Percentiles rank a stretch among this genome's conserved stretches.
phyloP scores from a whole-genome alignment of 2,113 vertebrate species.

The Pungitius pungitius region DNA sequence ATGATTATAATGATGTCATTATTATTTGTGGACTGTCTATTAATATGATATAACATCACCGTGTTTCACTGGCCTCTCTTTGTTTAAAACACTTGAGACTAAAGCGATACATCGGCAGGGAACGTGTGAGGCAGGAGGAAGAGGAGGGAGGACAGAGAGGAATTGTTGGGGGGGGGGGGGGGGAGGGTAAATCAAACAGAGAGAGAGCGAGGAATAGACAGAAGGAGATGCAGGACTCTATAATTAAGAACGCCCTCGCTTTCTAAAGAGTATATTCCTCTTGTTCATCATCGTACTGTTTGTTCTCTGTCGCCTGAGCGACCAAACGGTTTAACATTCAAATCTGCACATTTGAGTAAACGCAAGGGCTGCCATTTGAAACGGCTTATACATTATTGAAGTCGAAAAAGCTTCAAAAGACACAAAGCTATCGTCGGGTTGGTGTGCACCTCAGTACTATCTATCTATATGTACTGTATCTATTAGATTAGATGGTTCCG shows the following conservation, averaged over 20 bases:
- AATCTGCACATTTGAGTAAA: conserved; percentile 14
- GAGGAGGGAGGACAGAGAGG: background rate
- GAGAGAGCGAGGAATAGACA: conserved; percentile 13
- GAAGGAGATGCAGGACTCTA: conserved; percentile 26
- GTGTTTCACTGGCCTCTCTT: background rate
- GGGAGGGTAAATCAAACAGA: conserved; percentile 16
- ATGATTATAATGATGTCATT: background rate
- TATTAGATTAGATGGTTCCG: background rate
- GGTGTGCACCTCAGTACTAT: too few species aligned
- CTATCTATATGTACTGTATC: background rate
- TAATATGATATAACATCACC: background rate
- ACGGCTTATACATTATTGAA: background rate
- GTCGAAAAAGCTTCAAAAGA: too few species aligned
- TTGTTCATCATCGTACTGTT: conserved; percentile 47
- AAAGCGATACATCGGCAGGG: background rate
- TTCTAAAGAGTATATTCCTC: conserved; percentile 43
- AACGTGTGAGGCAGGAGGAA: background rate
- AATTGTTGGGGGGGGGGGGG: background rate
- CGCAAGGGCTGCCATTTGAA: conserved; percentile 10
- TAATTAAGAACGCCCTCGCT: conserved; percentile 65
- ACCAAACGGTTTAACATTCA: background rate
- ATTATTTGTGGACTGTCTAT: background rate
- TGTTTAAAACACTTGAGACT: background rate
- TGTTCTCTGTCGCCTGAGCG: background rate
- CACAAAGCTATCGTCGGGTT: background rate